A percentile compares a stretch with the other conserved stretches of the same genome.
These are phyloP conservation scores for Carassius auratus DNA, from an alignment of 2,113 vertebrate species.

Conservation along the genomic window DNA sequence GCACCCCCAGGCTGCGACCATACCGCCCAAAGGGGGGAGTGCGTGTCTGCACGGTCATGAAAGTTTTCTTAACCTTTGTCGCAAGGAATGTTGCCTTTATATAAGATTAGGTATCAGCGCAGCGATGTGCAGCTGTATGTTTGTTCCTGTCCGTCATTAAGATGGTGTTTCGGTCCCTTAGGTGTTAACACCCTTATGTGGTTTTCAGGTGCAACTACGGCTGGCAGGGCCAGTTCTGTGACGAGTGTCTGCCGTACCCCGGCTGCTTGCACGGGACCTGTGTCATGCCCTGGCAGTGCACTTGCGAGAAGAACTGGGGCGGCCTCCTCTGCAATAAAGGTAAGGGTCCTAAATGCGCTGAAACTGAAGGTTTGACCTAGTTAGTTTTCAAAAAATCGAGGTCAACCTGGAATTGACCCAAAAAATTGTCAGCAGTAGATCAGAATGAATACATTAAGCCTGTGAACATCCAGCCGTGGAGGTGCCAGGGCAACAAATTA, in stretches of 20 bases:
- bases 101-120: constrained; percentile 63
- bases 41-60: constrained; percentile 56
- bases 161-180: not conserved
- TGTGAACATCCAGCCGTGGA: not conserved
- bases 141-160: constrained; percentile 24
- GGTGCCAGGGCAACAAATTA: constrained; percentile 3
- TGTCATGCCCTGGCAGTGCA: constrained; percentile 87
- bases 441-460: constrained; percentile 9
- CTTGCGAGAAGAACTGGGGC: constrained; percentile 97
- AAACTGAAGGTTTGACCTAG: not conserved
- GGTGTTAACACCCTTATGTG: constrained; percentile 52
- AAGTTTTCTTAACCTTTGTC: constrained; percentile 75
- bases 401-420: constrained; percentile 31
- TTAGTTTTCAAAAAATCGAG: constrained; percentile 18
- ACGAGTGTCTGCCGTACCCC: constrained; percentile 88
- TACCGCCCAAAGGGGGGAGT: constrained; percentile 29
- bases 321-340: constrained; percentile 96
- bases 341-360: constrained; percentile 59
- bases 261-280: constrained; percentile 96
- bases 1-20: constrained; percentile 51
- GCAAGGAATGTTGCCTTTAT: constrained; percentile 67
- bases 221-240: constrained; percentile 93
- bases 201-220: constrained; percentile 90
- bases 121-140: constrained; percentile 23
- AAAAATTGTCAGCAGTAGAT: constrained; percentile 16